Conservation (phyloP, 2,797 vertebrate genomes). For the Vireo griseus region DNA sequence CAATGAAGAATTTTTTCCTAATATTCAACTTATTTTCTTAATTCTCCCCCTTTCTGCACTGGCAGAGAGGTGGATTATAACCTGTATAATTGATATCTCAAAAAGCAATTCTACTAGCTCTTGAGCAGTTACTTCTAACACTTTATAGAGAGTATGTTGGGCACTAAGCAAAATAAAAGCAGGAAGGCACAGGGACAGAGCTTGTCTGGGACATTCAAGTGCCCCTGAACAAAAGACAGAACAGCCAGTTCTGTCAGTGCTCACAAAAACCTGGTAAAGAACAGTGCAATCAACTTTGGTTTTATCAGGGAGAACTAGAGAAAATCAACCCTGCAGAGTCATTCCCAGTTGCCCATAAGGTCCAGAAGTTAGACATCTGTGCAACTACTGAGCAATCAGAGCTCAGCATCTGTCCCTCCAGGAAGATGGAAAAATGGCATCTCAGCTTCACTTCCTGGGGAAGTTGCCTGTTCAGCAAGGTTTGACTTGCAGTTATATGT, state of each 20-base stretch:
- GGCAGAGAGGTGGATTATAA: neutral
- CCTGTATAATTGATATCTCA: accelerated
- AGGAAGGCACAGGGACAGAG: neutral
- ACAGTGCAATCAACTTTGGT: neutral
- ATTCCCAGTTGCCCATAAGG: neutral
- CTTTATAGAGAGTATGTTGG: neutral
- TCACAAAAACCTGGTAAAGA: neutral
- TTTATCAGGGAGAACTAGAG: neutral
- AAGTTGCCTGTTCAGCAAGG: neutral
- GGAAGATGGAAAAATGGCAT: neutral
- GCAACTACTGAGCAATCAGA: neutral
- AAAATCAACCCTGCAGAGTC: neutral
- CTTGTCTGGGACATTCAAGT: neutral
- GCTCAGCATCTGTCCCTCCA: neutral
- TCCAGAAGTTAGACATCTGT: neutral
- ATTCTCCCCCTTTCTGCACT: neutral
- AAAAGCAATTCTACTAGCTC: neutral
- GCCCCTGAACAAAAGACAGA: neutral
- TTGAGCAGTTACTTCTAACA: neutral
- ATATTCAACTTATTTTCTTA: neutral
- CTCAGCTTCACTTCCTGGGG: neutral
- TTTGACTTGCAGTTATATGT: neutral
- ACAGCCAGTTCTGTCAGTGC: neutral
- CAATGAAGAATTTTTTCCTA: neutral
- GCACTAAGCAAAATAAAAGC: neutral